Base-by-base conservation (phyloP, 2,797 vertebrate genomes). In the Aulostomus chinensis region DNA sequence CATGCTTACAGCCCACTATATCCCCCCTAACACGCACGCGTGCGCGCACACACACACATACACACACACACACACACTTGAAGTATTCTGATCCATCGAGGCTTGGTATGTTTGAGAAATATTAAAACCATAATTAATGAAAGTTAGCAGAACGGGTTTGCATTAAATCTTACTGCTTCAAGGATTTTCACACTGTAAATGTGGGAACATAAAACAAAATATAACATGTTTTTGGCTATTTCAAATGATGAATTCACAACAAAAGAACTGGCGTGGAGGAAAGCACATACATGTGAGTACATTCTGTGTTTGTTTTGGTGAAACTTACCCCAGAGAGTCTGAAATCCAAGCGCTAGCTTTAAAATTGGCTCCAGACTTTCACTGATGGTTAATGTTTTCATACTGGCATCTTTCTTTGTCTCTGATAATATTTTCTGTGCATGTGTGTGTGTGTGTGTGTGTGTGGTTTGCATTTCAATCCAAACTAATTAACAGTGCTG, bases 291-390 rank as follows among this genome's bases (percentile, higher is more conserved):
- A 71, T 71, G 63, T 21, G 32, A 74, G 79, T 73, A 74, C 77
- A 80, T 78, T 68, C 79, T 81, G 75, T 82, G 81, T 84, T 87
- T 85, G 70, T 84, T 85, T 81, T 83, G 61, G 58, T 83, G 83
- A 81, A 86, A 86, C 71, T 80, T 75, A 81, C 70, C 63, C 76
- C 66, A 61, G 68, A 83, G 76, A 81, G 68, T 67, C 80, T 76
- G 55, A 62, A 73, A 84, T 84, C 81, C 81, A 72, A 80, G 71
- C 67, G 71, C 73, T 80, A 84, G 84, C 83, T 84, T 87, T 74
- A 76, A 81, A 83, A 49, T 84, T 84, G 83, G 77, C 81, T 76
- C 46, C 10, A 64, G 53, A 56, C 71, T 72, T 41, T 18, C 60
- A 68, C 76, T 55, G 78, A 86, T 83, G 72, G 72, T 80, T 78